phyloP scores from a whole-genome alignment of 1,140 invertebrate species.

The Paracyclopina nana region DNA sequence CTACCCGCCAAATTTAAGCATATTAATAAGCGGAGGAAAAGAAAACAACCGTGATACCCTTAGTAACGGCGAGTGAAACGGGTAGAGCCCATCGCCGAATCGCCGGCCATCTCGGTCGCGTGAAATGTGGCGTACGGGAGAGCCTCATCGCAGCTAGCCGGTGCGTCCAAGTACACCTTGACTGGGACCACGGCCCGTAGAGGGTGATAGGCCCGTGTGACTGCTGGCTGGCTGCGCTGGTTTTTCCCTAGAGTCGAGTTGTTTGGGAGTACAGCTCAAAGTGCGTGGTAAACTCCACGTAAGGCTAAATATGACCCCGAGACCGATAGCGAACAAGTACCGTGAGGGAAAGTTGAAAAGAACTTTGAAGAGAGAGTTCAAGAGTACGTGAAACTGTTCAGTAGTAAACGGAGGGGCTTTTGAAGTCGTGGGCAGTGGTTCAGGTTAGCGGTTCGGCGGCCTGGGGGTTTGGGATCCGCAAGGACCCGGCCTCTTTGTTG shows the following conservation, averaged over 20 bases:
- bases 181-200: conserved; percentile 43
- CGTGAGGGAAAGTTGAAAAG: conserved; percentile 77
- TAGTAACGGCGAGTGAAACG: conserved; percentile 67
- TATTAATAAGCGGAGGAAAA: conserved; percentile 79
- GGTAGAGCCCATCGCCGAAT: conserved; percentile 49
- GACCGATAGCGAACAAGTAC: conserved; percentile 76
- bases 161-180: conserved; percentile 40
- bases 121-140: conserved; percentile 47
- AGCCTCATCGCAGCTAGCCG: conserved; percentile 20
- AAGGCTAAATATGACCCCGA: conserved; percentile 63
- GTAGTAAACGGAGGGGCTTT: conserved; percentile 4
- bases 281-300: conserved; percentile 60
- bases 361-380: conserved; percentile 73
- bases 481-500: background rate
- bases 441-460: background rate
- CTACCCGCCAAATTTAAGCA: conserved; percentile 64
- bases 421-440: background rate
- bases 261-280: conserved; percentile 66
- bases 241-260: conserved; percentile 51
- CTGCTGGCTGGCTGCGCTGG: conserved; percentile 31
- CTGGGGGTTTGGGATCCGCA: background rate
- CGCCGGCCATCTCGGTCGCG: conserved; percentile 25
- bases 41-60: conserved; percentile 71
- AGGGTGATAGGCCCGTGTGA: conserved; percentile 47
- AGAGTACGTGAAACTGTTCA: conserved; percentile 49